phyloP scores from a whole-genome alignment of 2,888 invertebrate genomes.

The Petrophora chlorosata region DNA sequence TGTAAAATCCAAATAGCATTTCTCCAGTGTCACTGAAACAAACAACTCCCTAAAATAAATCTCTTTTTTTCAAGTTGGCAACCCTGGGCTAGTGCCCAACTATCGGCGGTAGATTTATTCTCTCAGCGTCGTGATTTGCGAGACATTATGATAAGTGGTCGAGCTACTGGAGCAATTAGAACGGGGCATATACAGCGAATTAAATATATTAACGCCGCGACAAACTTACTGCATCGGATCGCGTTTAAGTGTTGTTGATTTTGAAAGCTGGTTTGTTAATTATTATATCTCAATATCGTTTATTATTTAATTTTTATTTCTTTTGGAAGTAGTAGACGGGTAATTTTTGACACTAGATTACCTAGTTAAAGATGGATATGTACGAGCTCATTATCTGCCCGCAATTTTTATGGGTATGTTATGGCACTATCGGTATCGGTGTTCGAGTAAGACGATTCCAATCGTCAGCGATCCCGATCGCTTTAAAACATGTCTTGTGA shows the following conservation, averaged over 20 bases:
- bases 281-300: too few species aligned
- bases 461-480: too few species aligned
- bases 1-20: slow-evolving; percentile 22
- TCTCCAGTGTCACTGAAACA: slow-evolving; percentile 18
- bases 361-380: too few species aligned
- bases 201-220: slow-evolving; percentile 63
- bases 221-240: slow-evolving; percentile 46
- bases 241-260: slow-evolving; percentile 8
- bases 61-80: slow-evolving; percentile 34
- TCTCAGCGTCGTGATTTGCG: slow-evolving; percentile 73
- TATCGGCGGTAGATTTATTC: slow-evolving; percentile 75
- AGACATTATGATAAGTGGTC: slow-evolving; percentile 82
- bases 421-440: too few species aligned
- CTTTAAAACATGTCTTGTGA: too few species aligned
- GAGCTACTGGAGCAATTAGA: slow-evolving; percentile 74
- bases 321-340: too few species aligned
- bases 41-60: slow-evolving; percentile 30
- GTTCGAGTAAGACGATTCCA: too few species aligned
- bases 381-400: too few species aligned
- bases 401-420: too few species aligned
- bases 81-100: slow-evolving; percentile 53
- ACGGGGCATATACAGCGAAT: slow-evolving; percentile 59
- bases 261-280: too few species aligned
- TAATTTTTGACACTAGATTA: too few species aligned
- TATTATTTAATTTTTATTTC: too few species aligned